Evolutionary conservation across 23 tunicate species (phyloP), one percentile per base, ranked within the genome.

Genomic region (Styela clava): DNA sequence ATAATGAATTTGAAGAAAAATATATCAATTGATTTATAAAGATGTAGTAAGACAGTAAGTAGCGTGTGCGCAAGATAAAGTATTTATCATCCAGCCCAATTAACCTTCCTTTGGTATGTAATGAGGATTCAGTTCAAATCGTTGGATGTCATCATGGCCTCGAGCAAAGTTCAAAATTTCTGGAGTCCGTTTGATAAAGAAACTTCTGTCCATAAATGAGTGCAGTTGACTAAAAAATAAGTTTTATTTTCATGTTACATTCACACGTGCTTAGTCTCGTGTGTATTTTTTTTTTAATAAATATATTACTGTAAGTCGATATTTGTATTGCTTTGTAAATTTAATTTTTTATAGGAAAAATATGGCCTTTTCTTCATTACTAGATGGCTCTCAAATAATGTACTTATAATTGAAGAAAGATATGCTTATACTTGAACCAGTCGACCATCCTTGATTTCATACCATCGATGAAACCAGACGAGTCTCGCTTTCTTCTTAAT

Each of bases 361-460:
- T n/a, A n/a, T n/a, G n/a, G n/a, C n/a, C n/a, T n/a, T n/a, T n/a
- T n/a, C n/a, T n/a, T n/a, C n/a, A n/a, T n/a, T n/a, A n/a, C n/a
- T n/a, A n/a, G n/a, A n/a, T n/a, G n/a, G n/a, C n/a, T n/a, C n/a
- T n/a, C n/a, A n/a, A n/a, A n/a, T n/a, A n/a, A n/a, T n/a, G n/a
- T n/a, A n/a, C n/a, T n/a, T n/a, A n/a, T n/a, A n/a, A n/a, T n/a
- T n/a, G n/a, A n/a, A n/a, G n/a, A n/a, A n/a, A n/a, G n/a, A n/a
- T n/a, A n/a, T n/a, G n/a, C n/a, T n/a, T 64, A 2, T 35, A 76
- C 81, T 76, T 44, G 65, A 76, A 52, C 81, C 81, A 76, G 35
- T 76, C 65, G 24, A 76, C 65, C 32, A 76, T 56, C 44, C 22
- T 44, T 25, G 64, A 44, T 26, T 44, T 44, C 0, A 76, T 0